phyloP scores from a whole-genome alignment of 2,888 invertebrate genomes.

The Tridacna gigas region DNA sequence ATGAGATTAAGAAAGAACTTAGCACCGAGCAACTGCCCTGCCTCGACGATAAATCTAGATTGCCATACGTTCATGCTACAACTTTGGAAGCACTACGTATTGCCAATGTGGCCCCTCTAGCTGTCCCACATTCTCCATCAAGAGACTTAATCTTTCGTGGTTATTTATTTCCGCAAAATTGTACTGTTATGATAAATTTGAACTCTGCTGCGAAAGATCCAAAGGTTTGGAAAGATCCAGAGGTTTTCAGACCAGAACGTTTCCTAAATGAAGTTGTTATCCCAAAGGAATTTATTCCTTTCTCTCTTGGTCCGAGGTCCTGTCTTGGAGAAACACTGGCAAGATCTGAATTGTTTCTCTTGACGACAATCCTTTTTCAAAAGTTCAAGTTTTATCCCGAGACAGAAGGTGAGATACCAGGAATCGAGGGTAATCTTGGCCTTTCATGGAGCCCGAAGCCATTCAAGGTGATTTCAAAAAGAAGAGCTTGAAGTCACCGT shows the following conservation, averaged over 20 bases:
- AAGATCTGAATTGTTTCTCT: slow-evolving; percentile 50
- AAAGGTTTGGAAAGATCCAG: slow-evolving; percentile 38
- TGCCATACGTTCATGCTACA: slow-evolving; percentile 34
- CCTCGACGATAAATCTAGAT: slow-evolving; percentile 5
- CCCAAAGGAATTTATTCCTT: slow-evolving; percentile 46
- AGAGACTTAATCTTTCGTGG: slow-evolving; percentile 27
- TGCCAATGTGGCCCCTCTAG: slow-evolving; percentile 30
- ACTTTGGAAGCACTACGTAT: slow-evolving; percentile 38
- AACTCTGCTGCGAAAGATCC: slow-evolving; percentile 38
- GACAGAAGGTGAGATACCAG: slow-evolving; percentile 21
- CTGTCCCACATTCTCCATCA: slow-evolving; percentile 36
- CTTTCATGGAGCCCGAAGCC: slow-evolving; percentile 31
- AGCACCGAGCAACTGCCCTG: not conserved
- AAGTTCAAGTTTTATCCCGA: slow-evolving; percentile 36
- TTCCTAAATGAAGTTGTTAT: slow-evolving; percentile 28
- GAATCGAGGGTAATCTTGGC: slow-evolving; percentile 19
- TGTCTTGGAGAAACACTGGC: slow-evolving; percentile 56
- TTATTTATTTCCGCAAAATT: slow-evolving; percentile 38
- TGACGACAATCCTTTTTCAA: slow-evolving; percentile 38
- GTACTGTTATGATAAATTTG: slow-evolving; percentile 35
- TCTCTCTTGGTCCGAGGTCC: slow-evolving; percentile 42
- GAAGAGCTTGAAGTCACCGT: not conserved
- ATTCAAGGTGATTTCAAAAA: slow-evolving; percentile 14
- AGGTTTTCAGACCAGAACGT: slow-evolving; percentile 44
- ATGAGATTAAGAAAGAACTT: slow-evolving; percentile 20